phyloP scores from a whole-genome alignment of 2,888 invertebrate genomes.

The Drosophila phalerata region DNA sequence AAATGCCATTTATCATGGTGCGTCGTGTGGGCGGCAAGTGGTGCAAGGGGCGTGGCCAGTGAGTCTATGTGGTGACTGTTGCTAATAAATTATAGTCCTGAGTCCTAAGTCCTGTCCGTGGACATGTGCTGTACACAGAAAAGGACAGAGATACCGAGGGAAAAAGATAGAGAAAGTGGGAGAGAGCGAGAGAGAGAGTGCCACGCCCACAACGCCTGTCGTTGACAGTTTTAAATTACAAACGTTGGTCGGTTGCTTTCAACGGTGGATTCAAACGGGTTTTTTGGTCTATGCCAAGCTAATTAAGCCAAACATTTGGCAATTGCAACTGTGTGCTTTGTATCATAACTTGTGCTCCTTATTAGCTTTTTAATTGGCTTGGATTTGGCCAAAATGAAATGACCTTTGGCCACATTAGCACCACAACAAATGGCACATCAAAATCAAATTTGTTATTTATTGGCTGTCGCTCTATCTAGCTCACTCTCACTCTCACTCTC shows the following conservation, averaged over 20 bases:
- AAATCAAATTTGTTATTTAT: slow-evolving; percentile 76
- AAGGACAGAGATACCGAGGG: background rate
- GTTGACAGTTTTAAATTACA: slow-evolving; percentile 82
- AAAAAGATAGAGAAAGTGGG: background rate
- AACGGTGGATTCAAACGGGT: slow-evolving; percentile 35
- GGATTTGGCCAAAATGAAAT: slow-evolving; percentile 31
- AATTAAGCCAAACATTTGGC: slow-evolving; percentile 71
- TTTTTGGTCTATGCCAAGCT: slow-evolving; percentile 41
- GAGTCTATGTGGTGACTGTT: slow-evolving; percentile 71
- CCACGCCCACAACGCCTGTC: slow-evolving; percentile 47
- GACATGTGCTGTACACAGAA: slow-evolving; percentile 65
- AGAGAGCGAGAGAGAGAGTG: background rate
- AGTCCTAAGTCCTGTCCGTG: slow-evolving; percentile 41
- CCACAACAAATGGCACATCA: slow-evolving; percentile 68
- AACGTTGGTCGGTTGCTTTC: slow-evolving; percentile 59
- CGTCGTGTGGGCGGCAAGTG: slow-evolving; percentile 21
- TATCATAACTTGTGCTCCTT: slow-evolving; percentile 62
- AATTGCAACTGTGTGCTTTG: slow-evolving; percentile 53
- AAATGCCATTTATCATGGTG: slow-evolving; percentile 78
- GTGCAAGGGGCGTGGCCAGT: slow-evolving; percentile 41
- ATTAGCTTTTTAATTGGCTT: slow-evolving; percentile 73
- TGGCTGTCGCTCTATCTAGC: slow-evolving; percentile 23
- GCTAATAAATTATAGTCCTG: slow-evolving; percentile 76
- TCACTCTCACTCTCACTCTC: background rate
- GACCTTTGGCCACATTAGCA: slow-evolving; percentile 33